Base-by-base conservation (phyloP, 2,888 invertebrate genomes). In the Choreutis nemorana region DNA sequence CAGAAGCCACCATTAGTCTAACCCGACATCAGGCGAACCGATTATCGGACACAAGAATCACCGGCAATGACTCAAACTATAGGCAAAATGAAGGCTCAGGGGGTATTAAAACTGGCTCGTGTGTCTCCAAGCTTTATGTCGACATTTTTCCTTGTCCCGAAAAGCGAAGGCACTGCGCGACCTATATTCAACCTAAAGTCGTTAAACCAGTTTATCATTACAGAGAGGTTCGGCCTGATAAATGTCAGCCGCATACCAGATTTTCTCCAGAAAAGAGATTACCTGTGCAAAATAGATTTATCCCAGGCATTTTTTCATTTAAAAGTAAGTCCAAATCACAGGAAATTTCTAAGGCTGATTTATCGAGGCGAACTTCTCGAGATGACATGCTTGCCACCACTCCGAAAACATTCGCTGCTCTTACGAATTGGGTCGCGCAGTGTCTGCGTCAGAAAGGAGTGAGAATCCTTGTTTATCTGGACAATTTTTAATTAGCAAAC, bases 341-440 rank as follows among this genome's bases (percentile, higher is more conserved):
- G 41, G 14, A 8, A 42, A 3, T 49, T 42, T 14, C 30, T 48
- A 10, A 27, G 43, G 0, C 26, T 51, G 2, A 14, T 39, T 5
- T 47, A 44, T 34, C 14, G 29, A 15, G 21, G 15, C 2, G 25
- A 39, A 18, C 13, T 44, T 2, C 18, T 35, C 1, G 28, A 41
- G 29, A 43, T 50, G 46, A 53, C 41, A 1, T 50, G 46, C 7
- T 36, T 53, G 0, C 49, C 47, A 37, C 39, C n/a, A 48, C 45
- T 1, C 50, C 43, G 4, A 45, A 41, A 26, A 31, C 22, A 2
- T 48, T 38, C 27, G 33, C 40, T 3, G 8, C 32, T 3, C 15
- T 41, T 2, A 41, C 35, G 6, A 41, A 39, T 30, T 40, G 40
- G 40, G 25, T 37, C 4, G 40, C 41, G 11, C 34, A 35, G n/a